Evolutionary conservation across 2,888 invertebrate genomes (phyloP).

Genomic region (Leuctra nigra): DNA sequence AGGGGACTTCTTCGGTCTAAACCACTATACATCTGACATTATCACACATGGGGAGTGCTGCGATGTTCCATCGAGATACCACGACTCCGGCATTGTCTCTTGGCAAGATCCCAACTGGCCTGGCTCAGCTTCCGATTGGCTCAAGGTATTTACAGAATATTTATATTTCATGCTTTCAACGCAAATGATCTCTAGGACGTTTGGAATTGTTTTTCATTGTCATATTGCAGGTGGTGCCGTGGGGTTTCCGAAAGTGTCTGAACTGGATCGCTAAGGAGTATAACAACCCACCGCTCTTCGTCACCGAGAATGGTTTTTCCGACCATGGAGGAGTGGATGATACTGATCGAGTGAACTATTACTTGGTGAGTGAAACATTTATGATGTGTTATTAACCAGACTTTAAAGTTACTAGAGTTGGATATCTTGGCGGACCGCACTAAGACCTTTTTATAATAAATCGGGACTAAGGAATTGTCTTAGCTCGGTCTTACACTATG

Average conservation of each 20-base stretch:
- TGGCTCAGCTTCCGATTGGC: constrained; percentile 44
- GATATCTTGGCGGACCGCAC: too few species aligned
- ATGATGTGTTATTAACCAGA: too few species aligned
- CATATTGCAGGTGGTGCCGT: constrained; percentile 38
- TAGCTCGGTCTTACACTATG: too few species aligned
- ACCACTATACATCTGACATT: constrained; percentile 60
- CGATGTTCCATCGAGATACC: constrained; percentile 40
- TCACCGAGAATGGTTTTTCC: constrained; percentile 24
- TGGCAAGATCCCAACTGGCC: constrained; percentile 47
- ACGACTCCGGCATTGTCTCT: constrained; percentile 41
- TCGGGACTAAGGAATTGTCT: too few species aligned
- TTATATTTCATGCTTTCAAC: too few species aligned
- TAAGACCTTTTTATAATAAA: too few species aligned
- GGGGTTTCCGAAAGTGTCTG: constrained; percentile 22
- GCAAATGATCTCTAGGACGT: too few species aligned
- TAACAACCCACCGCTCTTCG: constrained; percentile 19
- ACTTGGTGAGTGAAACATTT: constrained; percentile 21
- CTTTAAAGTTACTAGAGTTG: too few species aligned
- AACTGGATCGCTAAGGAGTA: constrained; percentile 22
- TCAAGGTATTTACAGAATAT: too few species aligned
- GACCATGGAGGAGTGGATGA: constrained; percentile 22
- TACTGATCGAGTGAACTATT: constrained; percentile 13
- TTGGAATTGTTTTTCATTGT: too few species aligned
- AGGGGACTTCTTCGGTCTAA: constrained; percentile 66
- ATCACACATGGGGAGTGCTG: constrained; percentile 31